Evolutionary conservation across 2,888 invertebrate species (phyloP), one percentile per base, ranked within the genome.

Genomic region (Drosophila meridiana): DNA sequence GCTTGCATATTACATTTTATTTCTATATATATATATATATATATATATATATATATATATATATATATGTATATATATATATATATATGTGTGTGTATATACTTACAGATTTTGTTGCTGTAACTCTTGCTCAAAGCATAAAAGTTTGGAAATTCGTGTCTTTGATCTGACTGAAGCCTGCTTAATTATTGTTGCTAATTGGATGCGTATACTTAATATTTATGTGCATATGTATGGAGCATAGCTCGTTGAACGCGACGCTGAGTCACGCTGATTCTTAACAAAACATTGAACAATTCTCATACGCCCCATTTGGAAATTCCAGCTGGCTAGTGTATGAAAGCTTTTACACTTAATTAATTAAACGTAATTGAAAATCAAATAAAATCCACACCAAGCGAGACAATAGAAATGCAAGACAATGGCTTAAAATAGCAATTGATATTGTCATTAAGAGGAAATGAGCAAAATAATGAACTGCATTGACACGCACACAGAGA

Each of bases 311-410:
- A 86, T 88, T 86, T 80, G 60, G 36, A 52, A 52, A 52, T 52
- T 7, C 42, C 42, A 56, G 42, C 26, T 42, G 56, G 56, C 34
- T 36, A 43, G 42, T 59, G 42, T 48, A 59, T 63, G 61, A 61
- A 68, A 71, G 90, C 85, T 78, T 87, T 86, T 82, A 85, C 90
- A 86, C 88, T 89, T 88, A 86, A 86, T 86, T 86, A 86, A 86
- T 89, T 89, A 87, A 87, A 73, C 75, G 76, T 87, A 85, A 85
- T 89, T 87, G 89, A 89, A 85, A 87, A 89, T 87, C 85, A 89
- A 86, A 87, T 80, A 76, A 82, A 84, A 78, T 67, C 76, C 57
- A 80, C 75, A 57, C 70, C 85, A 85, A 66, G 61, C 74, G 85
- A 61, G 70, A 85, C 89, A 85, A 89, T 80, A 76, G 89, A 78